These are phyloP conservation scores for Scleropages formosus DNA, from an alignment of 2,797 vertebrate species.

Conservation along the genomic window DNA sequence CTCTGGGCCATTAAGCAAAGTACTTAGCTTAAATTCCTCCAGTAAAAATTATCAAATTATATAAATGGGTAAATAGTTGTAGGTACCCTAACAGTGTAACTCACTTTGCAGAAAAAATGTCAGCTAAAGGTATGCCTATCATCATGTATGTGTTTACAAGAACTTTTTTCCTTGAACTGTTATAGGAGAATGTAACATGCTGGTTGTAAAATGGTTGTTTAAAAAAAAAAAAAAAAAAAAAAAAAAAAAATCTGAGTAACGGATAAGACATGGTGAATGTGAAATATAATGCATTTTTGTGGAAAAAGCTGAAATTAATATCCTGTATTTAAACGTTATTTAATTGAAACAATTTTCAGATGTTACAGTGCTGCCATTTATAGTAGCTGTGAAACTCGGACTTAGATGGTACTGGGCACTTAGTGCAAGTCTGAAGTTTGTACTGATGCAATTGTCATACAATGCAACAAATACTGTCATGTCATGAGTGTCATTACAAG, in stretches of 20 bases:
- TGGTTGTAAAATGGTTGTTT: too few relatives aligned
- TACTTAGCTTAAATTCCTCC: too few relatives aligned
- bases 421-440: neutral
- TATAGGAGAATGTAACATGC: too few relatives aligned
- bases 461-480: slow-evolving; percentile 10
- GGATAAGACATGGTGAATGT: neutral
- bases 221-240: neutral
- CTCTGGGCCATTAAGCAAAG: too few relatives aligned
- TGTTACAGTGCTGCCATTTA: slow-evolving; percentile 1
- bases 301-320: neutral
- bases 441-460: slow-evolving; percentile 7
- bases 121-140: too few relatives aligned
- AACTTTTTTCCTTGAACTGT: too few relatives aligned
- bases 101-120: too few relatives aligned
- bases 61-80: too few relatives aligned
- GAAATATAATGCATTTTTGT: neutral
- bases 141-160: too few relatives aligned
- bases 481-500: slow-evolving; percentile 16
- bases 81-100: too few relatives aligned
- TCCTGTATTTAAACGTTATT: neutral
- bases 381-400: neutral
- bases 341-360: neutral
- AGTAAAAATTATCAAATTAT: too few relatives aligned
- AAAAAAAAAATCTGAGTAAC: neutral
- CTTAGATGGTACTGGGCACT: slow-evolving; percentile 16